These are phyloP conservation scores for Hyperoplus immaculatus DNA, from an alignment of 2,797 vertebrate genomes.

Conservation along the genomic window DNA sequence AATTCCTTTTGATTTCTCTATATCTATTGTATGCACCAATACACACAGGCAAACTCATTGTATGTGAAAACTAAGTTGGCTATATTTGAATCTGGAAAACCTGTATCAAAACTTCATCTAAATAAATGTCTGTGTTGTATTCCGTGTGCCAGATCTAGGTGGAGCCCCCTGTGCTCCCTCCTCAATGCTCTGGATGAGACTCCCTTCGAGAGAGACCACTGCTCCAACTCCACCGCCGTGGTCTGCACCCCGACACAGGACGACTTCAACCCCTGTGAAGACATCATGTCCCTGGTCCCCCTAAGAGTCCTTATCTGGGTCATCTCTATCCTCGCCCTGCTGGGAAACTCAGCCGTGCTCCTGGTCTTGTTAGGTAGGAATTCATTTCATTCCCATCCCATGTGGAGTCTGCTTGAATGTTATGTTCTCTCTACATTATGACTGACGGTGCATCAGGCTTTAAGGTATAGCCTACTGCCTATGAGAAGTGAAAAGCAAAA, in stretches of 20 bases:
- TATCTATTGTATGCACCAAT: too few relatives aligned
- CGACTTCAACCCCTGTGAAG: conserved; percentile 96
- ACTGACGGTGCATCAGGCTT: too few relatives aligned
- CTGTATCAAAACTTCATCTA: too few relatives aligned
- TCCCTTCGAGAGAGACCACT: conserved; percentile 84
- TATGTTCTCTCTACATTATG: too few relatives aligned
- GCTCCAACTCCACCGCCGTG: conserved; percentile 84
- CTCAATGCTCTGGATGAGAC: conserved; percentile 59
- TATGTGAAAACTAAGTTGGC: too few relatives aligned
- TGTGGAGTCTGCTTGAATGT: too few relatives aligned
- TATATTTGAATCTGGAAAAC: not conserved
- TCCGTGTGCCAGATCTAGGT: conserved; percentile 78
- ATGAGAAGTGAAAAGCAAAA: too few relatives aligned
- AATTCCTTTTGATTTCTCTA: too few relatives aligned
- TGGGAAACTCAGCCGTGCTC: conserved; percentile 91
- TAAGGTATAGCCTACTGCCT: too few relatives aligned
- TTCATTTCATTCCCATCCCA: not conserved
- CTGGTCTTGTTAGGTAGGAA: conserved; percentile 86
- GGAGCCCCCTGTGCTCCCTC: conserved; percentile 84
- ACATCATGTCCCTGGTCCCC: conserved; percentile 90
- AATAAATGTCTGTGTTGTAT: conserved; percentile 25
- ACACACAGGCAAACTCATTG: too few relatives aligned
- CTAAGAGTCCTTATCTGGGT: conserved; percentile 95
- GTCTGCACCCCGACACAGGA: conserved; percentile 90
- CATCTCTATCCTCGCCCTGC: conserved; percentile 91